Conservation (phyloP, 2,888 invertebrate genomes). For the Trachelus tabidus region DNA sequence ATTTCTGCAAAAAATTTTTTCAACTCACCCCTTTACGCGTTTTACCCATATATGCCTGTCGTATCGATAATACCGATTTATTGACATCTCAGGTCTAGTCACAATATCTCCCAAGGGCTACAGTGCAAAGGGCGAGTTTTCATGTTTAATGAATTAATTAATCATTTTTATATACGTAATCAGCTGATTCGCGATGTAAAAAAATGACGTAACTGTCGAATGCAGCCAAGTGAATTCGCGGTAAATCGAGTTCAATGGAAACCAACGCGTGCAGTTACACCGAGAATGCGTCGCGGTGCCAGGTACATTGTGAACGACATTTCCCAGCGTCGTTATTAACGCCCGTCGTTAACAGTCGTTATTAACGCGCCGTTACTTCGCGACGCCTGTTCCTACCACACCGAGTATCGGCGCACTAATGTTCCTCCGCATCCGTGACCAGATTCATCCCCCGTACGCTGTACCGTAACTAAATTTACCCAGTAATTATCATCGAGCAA, state of each 20-base stretch:
- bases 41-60: background rate
- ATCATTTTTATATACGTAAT: background rate
- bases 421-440: background rate
- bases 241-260: background rate
- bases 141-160: background rate
- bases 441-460: background rate
- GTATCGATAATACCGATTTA: background rate
- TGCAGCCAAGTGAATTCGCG: background rate
- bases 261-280: slow-evolving; percentile 18
- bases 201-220: background rate
- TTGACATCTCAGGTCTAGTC: background rate
- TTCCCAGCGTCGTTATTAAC: slow-evolving; percentile 42
- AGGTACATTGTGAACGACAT: slow-evolving; percentile 51
- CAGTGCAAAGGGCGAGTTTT: background rate
- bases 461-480: background rate
- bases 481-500: background rate
- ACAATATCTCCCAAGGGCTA: too few relatives aligned
- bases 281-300: slow-evolving; percentile 52
- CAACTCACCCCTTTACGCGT: background rate
- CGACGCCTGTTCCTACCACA: background rate
- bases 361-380: slow-evolving; percentile 56
- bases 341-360: slow-evolving; percentile 58
- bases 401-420: background rate
- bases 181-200: background rate
- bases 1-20: background rate